A percentile compares a stretch with the other conserved stretches of the same genome.
These are phyloP conservation scores for Cephalopholis sonnerati DNA, from an alignment of 2,113 vertebrate species.

Conservation along the genomic window DNA sequence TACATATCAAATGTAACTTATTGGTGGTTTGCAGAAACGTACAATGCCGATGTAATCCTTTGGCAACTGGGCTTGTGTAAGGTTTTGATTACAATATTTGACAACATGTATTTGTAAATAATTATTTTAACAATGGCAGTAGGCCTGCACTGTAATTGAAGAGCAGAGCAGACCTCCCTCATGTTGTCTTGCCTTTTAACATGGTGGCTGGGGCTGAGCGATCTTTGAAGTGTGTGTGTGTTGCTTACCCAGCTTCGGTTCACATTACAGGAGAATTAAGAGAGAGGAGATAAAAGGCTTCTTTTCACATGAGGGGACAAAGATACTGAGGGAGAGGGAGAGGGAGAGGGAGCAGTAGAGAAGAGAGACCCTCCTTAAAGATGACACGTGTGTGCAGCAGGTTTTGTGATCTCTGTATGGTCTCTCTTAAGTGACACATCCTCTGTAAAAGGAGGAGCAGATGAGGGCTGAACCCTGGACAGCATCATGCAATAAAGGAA, in stretches of 20 bases:
- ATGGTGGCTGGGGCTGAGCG: constrained; percentile 21
- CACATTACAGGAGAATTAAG: constrained; percentile 41
- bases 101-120: not conserved
- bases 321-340: constrained; percentile 7
- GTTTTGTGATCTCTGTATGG: constrained; percentile 50
- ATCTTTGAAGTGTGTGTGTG: constrained; percentile 40
- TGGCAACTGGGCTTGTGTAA: not conserved
- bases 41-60: no score
- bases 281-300: constrained; percentile 42
- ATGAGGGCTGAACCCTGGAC: not conserved
- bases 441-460: constrained; percentile 4
- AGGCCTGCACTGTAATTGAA: not conserved
- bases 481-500: not conserved
- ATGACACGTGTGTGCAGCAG: constrained; percentile 12
- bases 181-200: constrained; percentile 10
- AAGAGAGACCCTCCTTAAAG: constrained; percentile 12
- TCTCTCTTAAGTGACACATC: constrained; percentile 29
- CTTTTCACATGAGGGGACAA: constrained; percentile 27
- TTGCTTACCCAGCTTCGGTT: constrained; percentile 29
- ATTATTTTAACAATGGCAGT: not conserved
- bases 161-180: not conserved
- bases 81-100: not conserved
- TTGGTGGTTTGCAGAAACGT: no score
- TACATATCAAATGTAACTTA: no score
- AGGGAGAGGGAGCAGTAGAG: no score